Base-by-base conservation (phyloP, 2,113 vertebrate genomes). In the Chaetops frenatus region DNA sequence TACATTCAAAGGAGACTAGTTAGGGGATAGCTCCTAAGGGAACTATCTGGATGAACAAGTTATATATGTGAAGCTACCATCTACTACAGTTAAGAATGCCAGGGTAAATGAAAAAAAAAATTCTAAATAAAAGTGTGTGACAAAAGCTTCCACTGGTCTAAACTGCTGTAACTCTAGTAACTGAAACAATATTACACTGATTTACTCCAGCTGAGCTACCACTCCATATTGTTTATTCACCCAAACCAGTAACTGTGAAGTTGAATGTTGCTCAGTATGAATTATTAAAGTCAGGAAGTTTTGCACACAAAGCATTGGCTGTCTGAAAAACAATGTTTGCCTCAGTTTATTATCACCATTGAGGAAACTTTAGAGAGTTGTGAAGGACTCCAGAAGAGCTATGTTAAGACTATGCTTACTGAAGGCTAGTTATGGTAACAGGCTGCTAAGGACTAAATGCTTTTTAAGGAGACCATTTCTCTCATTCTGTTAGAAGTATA, bases 231-330 rank as follows among this genome's bases (percentile, higher is more conserved):
- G 72, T 88, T 90, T 93, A 77, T 94, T 93, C 82, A 85, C 51
- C 74, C 67, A 90, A 81, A 93, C 62, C 38, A 86, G 50, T 67
- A 90, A 81, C 62, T 77, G 48, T 80, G 61, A 77, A 61, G 42
- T 29, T 74, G 76, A 83, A 88, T 62, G 47, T 10, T 93, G 58
- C 38, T 83, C 82, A 80, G 48, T 54, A 81, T 73, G 42, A 77
- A 90, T 92, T 88, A 92, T 85, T 88, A 69, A 93, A 90, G 53
- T 65, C 42, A 71, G 33, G 64, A 90, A 54, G 24, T 83, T 96
- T 90, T 83, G 21, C 38, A 70, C 1, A 11, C 22, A 73, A 90
- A 73, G 36, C 58, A 83, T 22, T 57, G 6, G 11, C 29, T 92
- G 24, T 77, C 62, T 56, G 42, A 82, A 87, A 90, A 73, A 36